Percentiles rank a stretch among this genome's conserved stretches.
phyloP scores from a whole-genome alignment of 1,140 invertebrate genomes.

The Agrypnia vestita region DNA sequence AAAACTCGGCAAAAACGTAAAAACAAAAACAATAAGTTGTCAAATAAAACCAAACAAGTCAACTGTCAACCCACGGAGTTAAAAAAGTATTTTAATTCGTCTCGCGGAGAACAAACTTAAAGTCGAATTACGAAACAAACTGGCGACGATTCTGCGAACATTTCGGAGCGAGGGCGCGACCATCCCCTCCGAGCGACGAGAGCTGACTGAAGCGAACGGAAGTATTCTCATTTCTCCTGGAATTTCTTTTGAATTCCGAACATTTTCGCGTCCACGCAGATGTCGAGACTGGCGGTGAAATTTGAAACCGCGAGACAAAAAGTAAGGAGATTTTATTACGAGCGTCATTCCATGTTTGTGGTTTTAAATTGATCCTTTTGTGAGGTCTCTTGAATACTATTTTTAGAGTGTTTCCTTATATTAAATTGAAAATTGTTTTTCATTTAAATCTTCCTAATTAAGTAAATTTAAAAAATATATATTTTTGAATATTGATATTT shows the following conservation, averaged over 20 bases:
- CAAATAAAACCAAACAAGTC: background rate
- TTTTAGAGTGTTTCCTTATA: too few species aligned
- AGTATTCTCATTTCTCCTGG: conserved; percentile 20
- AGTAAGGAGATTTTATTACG: background rate
- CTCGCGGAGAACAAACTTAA: too few species aligned
- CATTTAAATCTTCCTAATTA: too few species aligned
- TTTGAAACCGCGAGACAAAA: background rate
- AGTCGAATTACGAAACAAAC: too few species aligned
- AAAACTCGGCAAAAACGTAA: background rate
- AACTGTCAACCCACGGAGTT: background rate
- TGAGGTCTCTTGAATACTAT: too few species aligned
- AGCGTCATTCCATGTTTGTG: too few species aligned
- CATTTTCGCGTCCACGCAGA: background rate
- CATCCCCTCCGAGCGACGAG: background rate
- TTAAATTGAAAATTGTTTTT: too few species aligned
- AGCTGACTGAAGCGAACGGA: conserved; percentile 18
- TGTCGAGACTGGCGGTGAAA: background rate
- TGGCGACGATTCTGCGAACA: background rate
- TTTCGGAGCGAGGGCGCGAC: conserved; percentile 1
- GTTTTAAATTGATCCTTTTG: too few species aligned
- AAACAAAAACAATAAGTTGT: background rate
- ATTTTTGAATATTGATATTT: too few species aligned
- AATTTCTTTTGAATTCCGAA: conserved; percentile 29
- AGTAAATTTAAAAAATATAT: too few species aligned
- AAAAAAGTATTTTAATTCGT: too few species aligned